Evolutionary conservation across 92 coral and sea anemone species (phyloP), one percentile per base, ranked within the genome.

Genomic region (Palythoa grandis): DNA sequence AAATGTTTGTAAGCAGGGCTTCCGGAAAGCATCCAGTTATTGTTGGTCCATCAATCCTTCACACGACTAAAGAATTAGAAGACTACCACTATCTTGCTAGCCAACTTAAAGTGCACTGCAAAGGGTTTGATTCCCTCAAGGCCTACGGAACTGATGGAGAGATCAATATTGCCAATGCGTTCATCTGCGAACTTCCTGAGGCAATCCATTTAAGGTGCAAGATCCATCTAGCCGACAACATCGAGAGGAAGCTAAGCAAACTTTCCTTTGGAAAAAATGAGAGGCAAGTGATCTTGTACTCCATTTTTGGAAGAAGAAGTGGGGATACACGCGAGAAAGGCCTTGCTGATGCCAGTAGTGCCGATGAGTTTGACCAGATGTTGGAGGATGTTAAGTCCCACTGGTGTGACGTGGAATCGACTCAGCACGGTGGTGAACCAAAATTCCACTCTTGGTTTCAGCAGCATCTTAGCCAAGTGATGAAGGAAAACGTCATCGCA

Each of bases 111-210:
- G 48, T 77, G 38, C 89, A 68, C 29, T 86, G 89, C 77, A 86
- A 77, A 70, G 74, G 76, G 22, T 79, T 89, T 66, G 90, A 88
- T 53, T 66, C 83, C 53, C 86, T 88, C 11, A 60, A 69, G 77
- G 94, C 89, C 23, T 91, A 48, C 37, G 90, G 92, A 72, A 88
- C 89, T 13, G 93, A 88, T 48, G 93, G 93, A 17, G 93, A 91
- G 88, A 85, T 78, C 13, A 88, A 88, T 82, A 57, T 91, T 61
- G 75, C 79, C 14, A 88, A 91, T 56, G 94, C 94, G 40, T 78
- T 72, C 66, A 58, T 74, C 23, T 88, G 92, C 60, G 94, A 91
- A 85, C 87, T 91, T 54, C 92, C 90, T 60, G 86, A 85, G 24
- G 87, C 89, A 1, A 58, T 88, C 73, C 94, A 91, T 25, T 80